Base-by-base conservation (phyloP, 2,113 vertebrate genomes). In the Pomatostomus ruficeps region DNA sequence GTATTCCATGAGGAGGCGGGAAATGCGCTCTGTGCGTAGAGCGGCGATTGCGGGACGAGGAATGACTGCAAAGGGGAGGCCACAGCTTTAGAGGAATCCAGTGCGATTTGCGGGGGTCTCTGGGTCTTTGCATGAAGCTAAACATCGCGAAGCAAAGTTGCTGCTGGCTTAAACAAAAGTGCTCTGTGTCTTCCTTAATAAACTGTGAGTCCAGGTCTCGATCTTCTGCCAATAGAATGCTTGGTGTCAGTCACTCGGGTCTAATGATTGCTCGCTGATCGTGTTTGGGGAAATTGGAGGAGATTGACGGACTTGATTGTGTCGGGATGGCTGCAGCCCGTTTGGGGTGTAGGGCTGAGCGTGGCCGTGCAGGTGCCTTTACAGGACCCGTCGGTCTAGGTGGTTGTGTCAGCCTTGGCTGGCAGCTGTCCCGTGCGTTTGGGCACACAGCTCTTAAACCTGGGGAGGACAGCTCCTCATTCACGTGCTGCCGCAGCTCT, bases 1-100 rank as follows among this genome's bases (percentile, higher is more conserved):
- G 16, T 84, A 59, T 65, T 79, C 58, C 73, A 42, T 87, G 67
- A 95, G 88, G 80, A 83, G 93, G 93, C 57, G 91, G 91, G 77
- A 84, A 84, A 43, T 20, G 65, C 10, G 18, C 45, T 40, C 1
- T 18, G 22, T 40, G 63, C 12, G 1, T 42, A 2, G 70, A 57
- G 63, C 38, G 40, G 85, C 23, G 14, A 21, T 38, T 20, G 14
- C 24, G 6, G 76, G 43, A 13, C 11, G 36, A 31, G 13, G 36
- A 40, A 2, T 25, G 72, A 21, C 6, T 43, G 24, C 22, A 4
- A 7, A 9, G 58, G n/a, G 87, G 9, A 29, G n/a, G 26, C 20
- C 77, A 3, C 31, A 12, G 66, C 49, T 63, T 57, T 19, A 4
- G 46, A 40, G 29, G 10, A 54, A 23, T 14, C 26, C n/a, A 31